Evolutionary conservation across 2,888 invertebrate species (phyloP).

Genomic region (Ochropacha duplaris): DNA sequence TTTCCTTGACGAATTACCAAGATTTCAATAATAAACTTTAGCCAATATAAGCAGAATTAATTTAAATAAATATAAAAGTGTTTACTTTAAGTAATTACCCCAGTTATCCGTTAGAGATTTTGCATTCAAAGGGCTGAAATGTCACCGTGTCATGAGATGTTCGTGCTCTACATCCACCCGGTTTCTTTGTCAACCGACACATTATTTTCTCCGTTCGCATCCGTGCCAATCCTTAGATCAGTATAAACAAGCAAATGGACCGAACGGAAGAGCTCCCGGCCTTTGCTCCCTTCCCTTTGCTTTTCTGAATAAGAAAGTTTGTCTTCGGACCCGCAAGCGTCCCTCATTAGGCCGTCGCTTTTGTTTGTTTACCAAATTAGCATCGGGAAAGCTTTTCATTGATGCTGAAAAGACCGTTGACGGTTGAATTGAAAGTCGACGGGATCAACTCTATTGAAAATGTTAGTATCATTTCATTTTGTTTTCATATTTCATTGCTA

Average conservation of each 20-base stretch:
- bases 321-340: conserved; percentile 61
- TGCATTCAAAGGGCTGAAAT: not conserved
- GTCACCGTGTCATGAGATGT: not conserved
- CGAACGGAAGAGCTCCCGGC: conserved; percentile 71
- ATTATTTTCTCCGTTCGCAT: conserved; percentile 39
- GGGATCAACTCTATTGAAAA: conserved; percentile 29
- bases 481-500: conserved; percentile 19
- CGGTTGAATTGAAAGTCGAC: conserved; percentile 55
- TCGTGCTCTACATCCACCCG: conserved; percentile 36
- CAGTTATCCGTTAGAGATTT: too few species aligned
- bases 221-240: conserved; percentile 60
- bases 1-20: too few species aligned
- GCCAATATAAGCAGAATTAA: too few species aligned
- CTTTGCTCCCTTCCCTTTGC: conserved; percentile 39
- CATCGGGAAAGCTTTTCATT: conserved; percentile 70
- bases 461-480: conserved; percentile 35
- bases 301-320: conserved; percentile 74
- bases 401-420: conserved; percentile 48
- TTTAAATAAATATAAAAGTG: too few species aligned
- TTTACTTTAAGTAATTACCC: too few species aligned
- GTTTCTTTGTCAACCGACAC: conserved; percentile 12
- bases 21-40: too few species aligned
- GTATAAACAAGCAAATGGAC: conserved; percentile 79
- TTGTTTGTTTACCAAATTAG: conserved; percentile 80
- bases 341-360: conserved; percentile 78